A percentile compares a stretch with the other conserved stretches of the same genome.
phyloP scores from a whole-genome alignment of 2,888 invertebrate species.

The Portevinia maculata region DNA sequence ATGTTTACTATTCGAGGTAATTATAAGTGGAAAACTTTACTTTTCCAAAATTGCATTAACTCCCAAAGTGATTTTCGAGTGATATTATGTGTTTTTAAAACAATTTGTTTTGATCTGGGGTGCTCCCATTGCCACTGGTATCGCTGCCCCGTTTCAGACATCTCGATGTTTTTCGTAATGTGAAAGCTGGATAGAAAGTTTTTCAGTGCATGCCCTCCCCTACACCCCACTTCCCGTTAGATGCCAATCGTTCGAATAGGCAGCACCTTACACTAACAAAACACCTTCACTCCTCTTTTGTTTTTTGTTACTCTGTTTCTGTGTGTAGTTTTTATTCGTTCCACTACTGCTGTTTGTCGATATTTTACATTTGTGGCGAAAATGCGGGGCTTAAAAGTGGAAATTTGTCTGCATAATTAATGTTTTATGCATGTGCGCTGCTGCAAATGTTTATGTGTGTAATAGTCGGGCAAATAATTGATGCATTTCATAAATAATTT shows the following conservation, averaged over 20 bases:
- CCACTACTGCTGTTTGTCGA: conserved; percentile 45
- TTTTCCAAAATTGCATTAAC: conserved; percentile 15
- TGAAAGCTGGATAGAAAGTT: conserved; percentile 75
- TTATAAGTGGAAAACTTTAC: conserved; percentile 48
- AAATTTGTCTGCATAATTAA: conserved; percentile 71
- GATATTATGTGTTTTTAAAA: neutral
- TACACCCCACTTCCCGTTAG: conserved; percentile 5
- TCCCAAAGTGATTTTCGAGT: neutral
- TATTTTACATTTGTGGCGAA: conserved; percentile 68
- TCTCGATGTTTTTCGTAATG: conserved; percentile 58
- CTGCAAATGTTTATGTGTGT: conserved; percentile 62
- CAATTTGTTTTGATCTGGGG: neutral
- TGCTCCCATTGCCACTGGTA: neutral
- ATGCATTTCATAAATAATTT: conserved; percentile 67
- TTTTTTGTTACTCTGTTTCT: conserved; percentile 34
- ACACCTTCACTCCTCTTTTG: conserved; percentile 58
- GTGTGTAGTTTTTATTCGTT: conserved; percentile 36
- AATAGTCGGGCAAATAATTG: conserved; percentile 60
- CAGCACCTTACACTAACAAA: conserved; percentile 62
- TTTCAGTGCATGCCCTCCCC: conserved; percentile 66
- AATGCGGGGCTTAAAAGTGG: conserved; percentile 51
- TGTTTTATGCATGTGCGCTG: conserved; percentile 68
- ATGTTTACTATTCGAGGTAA: conserved; percentile 76
- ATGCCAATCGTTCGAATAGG: neutral
- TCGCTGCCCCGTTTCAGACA: conserved; percentile 47